Base-by-base conservation (phyloP, 2,888 invertebrate genomes). In the Campaea margaritaria region DNA sequence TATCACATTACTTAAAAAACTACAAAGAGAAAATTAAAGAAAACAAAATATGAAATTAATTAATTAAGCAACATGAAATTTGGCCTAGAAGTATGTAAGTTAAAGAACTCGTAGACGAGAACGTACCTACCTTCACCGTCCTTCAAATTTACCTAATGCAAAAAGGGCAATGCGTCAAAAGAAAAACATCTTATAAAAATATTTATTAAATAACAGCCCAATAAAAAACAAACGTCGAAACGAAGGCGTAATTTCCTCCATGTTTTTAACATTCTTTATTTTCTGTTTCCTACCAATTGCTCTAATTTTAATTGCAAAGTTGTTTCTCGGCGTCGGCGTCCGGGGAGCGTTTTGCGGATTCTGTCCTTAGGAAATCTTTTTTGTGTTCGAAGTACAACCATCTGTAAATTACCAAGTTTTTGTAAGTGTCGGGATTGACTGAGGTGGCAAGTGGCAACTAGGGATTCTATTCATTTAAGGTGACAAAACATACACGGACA, bases 371-470 rank as follows among this genome's bases (percentile, higher is more conserved):
- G 56, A 55, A 73, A 66, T 86, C 86, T 62, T 86, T 80, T 48
- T 78, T 81, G 52, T 86, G 83, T 74, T 86, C 83, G 57, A 79
- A 78, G 58, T 83, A 87, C 64, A 87, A 73, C 87, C 87, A 87
- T 55, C 87, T 87, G 85, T 45, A 82, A 84, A 48, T 16, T 36
- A 28, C n/a, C 12, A 36, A 36, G 7, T n/a, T 36, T 36, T 36
- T 2, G 4, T 10, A 36, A 36, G 12, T 36, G 36, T 2, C 5
- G 13, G 1, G n/a, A n/a, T n/a, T n/a, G n/a, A 31, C n/a, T 21
- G 21, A 21, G 21, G 21, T 21, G 21, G 5, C 5, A 21, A 21
- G 21, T 21, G 9, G 31, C 10, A 27, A 7, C 4, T 27, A 27
- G 27, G 31, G 1, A 31, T 7, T 7, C 31, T 9, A 10, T 31